Evolutionary conservation across 2,113 vertebrate genomes (phyloP).

Genomic region (Chinchilla lanigera): DNA sequence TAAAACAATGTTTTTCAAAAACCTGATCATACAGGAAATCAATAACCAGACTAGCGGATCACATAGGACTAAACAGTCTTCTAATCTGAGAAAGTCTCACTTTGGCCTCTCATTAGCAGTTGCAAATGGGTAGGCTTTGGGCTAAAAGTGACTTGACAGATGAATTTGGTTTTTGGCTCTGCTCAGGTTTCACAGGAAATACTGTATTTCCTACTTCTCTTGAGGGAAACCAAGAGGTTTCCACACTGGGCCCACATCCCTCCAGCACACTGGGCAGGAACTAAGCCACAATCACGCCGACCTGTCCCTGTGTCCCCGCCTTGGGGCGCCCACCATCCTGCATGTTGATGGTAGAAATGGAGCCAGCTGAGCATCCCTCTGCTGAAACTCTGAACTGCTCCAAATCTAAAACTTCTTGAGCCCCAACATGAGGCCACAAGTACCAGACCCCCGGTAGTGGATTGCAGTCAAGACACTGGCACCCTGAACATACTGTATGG

Average conservation of each 20-base stretch:
- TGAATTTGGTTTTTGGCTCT: background rate
- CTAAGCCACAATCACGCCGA: background rate
- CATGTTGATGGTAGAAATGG: background rate
- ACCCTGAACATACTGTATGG: background rate
- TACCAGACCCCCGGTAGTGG: background rate
- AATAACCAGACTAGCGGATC: background rate
- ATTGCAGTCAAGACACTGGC: background rate
- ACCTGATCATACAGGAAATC: background rate
- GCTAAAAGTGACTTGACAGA: background rate
- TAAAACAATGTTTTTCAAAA: conserved; percentile 11
- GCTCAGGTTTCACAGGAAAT: background rate
- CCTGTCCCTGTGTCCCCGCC: fast-evolving
- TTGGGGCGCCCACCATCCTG: background rate
- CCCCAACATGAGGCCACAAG: background rate
- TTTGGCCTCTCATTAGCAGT: background rate
- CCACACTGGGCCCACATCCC: background rate
- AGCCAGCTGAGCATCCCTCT: background rate
- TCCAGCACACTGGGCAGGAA: too few relatives aligned
- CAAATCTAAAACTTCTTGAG: background rate
- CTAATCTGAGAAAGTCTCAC: background rate
- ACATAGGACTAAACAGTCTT: background rate
- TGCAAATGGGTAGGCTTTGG: background rate
- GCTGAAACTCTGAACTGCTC: background rate
- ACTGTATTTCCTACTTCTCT: background rate
- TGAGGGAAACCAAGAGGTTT: background rate